Evolutionary conservation across 2,797 vertebrate genomes (phyloP).

Genomic region (Sardinella longiceps): DNA sequence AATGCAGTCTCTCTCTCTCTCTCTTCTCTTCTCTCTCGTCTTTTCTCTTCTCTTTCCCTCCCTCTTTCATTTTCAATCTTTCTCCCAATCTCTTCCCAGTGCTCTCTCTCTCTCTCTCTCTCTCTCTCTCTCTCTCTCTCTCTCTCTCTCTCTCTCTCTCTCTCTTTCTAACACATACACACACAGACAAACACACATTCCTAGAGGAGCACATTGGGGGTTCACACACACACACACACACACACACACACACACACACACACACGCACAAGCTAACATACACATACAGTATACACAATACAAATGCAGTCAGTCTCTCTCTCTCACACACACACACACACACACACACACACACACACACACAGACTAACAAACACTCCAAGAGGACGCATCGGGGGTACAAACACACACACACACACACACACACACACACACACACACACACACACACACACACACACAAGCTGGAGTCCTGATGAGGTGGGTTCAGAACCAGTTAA

Average conservation of each 20-base stretch:
- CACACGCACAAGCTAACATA: neutral
- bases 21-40: neutral
- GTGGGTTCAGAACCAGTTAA: neutral
- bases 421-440: neutral
- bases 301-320: too few relatives aligned
- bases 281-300: neutral
- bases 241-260: neutral
- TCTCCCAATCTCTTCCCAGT: neutral
- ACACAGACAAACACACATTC: neutral
- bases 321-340: neutral
- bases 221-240: neutral
- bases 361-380: too few relatives aligned
- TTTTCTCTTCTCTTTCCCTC: neutral
- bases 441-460: neutral
- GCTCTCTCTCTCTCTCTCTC: too few relatives aligned
- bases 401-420: neutral
- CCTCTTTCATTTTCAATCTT: neutral
- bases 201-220: neutral
- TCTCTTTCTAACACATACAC: neutral
- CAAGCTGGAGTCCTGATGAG: conserved; percentile 1
- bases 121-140: too few relatives aligned
- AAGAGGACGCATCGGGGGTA: too few relatives aligned
- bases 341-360: neutral
- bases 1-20: neutral
- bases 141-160: neutral